A percentile compares a stretch with the other conserved stretches of the same genome.
Conservation (phyloP, 30 jellyfish, hydroid and myxozoan species). For the Chironex yamaguchii region DNA sequence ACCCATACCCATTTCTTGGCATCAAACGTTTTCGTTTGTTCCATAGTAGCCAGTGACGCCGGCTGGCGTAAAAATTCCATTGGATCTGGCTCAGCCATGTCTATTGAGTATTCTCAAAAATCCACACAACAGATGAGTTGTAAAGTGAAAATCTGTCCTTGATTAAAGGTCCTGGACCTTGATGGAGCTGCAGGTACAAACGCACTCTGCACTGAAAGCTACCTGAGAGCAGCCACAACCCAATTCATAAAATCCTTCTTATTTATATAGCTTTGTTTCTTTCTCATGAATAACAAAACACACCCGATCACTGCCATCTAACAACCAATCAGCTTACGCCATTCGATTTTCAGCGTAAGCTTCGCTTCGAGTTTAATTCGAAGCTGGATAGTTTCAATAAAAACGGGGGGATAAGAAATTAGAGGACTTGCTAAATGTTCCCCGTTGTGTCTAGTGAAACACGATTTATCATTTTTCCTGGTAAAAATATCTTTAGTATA, state of each 20-base stretch:
- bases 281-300: neutral
- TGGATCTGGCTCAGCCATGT: constrained; percentile 63
- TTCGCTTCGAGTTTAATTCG: neutral
- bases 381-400: neutral
- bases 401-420: neutral
- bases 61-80: constrained; percentile 92
- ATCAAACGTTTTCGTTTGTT: constrained; percentile 94
- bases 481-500: too few relatives aligned
- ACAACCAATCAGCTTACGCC: neutral
- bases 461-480: too few relatives aligned
- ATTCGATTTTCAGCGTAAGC: neutral
- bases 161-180: too few relatives aligned
- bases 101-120: too few relatives aligned
- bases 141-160: neutral
- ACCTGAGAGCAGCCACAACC: neutral
- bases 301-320: neutral
- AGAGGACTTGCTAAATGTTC: too few relatives aligned
- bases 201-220: too few relatives aligned
- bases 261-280: neutral
- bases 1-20: constrained; percentile 99
- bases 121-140: neutral
- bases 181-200: too few relatives aligned
- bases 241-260: neutral
- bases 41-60: constrained; percentile 79
- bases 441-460: too few relatives aligned